These are phyloP conservation scores for Rhagologus leucostigma DNA, from an alignment of 2,113 vertebrate species.

Conservation along the genomic window DNA sequence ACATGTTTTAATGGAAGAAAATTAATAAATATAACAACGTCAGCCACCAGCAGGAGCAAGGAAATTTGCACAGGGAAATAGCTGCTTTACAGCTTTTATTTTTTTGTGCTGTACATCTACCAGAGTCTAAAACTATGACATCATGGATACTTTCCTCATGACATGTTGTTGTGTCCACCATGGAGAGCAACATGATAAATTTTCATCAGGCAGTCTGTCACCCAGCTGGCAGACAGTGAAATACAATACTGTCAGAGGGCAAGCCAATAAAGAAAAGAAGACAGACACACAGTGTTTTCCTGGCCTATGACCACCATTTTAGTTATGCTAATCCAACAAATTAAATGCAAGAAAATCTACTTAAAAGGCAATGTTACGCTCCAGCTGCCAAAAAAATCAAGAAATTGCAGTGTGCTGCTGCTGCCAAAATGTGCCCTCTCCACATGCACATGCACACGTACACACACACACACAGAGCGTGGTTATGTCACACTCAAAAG, in stretches of 20 bases:
- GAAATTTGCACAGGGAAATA: background rate
- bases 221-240: background rate
- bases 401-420: background rate
- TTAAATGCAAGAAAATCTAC: background rate
- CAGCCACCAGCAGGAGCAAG: background rate
- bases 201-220: background rate
- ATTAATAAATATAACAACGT: background rate
- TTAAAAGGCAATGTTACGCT: background rate
- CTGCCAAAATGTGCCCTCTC: background rate
- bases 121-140: background rate
- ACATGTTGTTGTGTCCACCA: background rate
- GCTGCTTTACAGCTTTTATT: background rate
- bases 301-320: background rate
- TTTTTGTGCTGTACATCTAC: background rate
- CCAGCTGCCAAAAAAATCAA: background rate
- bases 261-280: background rate
- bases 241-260: background rate
- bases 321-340: background rate
- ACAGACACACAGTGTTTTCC: background rate
- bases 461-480: rapidly evolving
- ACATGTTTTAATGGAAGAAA: background rate
- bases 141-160: background rate
- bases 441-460: background rate
- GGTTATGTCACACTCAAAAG: background rate
- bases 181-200: background rate